Conservation (phyloP, 2,797 vertebrate species). For the Sarcophilus harrisii region DNA sequence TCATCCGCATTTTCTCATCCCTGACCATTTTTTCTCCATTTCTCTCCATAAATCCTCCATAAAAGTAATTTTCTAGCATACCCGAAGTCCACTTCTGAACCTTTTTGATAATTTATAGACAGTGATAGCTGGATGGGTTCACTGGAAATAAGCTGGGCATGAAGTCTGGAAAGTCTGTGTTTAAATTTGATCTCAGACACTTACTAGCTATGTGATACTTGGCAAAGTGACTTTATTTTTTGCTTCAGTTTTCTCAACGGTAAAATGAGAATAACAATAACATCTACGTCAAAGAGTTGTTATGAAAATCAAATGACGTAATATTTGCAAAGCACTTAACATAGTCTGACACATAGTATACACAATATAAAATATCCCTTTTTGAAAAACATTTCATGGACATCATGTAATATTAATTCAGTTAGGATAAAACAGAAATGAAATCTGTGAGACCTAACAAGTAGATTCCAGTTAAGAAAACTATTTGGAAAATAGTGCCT, state of each 20-base stretch:
- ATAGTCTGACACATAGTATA: background rate
- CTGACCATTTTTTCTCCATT: background rate
- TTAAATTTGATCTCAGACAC: background rate
- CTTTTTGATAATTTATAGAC: background rate
- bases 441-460: background rate
- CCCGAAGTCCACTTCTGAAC: background rate
- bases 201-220: background rate
- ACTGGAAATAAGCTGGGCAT: background rate
- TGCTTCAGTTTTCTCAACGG: background rate
- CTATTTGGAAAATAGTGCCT: background rate
- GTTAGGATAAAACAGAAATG: background rate
- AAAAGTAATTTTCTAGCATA: background rate
- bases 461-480: background rate
- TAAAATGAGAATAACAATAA: background rate
- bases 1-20: background rate
- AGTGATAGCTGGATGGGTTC: background rate
- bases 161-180: background rate
- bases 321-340: background rate
- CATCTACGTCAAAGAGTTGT: background rate
- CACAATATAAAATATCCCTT: background rate
- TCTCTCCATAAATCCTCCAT: background rate
- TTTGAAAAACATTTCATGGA: background rate
- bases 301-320: background rate
- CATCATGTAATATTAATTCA: background rate
- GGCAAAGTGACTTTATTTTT: background rate